Conservation (phyloP, 1,140 invertebrate genomes). For the Hydropsyche tenuis region DNA sequence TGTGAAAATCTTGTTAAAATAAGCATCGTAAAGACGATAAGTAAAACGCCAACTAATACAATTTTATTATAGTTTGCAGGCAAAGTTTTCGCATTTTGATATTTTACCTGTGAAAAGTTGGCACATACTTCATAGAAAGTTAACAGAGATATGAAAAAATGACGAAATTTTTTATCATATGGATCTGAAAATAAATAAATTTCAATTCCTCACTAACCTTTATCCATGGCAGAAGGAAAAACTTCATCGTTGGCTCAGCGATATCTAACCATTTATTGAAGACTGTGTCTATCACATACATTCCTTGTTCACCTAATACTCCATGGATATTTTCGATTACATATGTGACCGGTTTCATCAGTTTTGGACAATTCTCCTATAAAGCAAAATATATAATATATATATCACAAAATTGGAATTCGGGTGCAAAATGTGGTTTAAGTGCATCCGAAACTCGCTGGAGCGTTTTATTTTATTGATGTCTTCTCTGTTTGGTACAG, state of each 20-base stretch:
- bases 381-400: neutral
- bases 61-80: too few species aligned
- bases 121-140: too few species aligned
- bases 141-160: too few species aligned
- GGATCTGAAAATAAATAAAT: too few species aligned
- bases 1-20: too few species aligned
- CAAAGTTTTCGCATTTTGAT: too few species aligned
- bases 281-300: neutral
- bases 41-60: too few species aligned
- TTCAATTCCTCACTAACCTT: constrained; percentile 12
- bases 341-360: neutral
- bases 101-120: too few species aligned
- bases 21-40: too few species aligned
- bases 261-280: neutral
- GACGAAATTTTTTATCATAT: too few species aligned
- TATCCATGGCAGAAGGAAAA: neutral
- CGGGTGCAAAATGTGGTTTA: too few species aligned
- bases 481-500: neutral
- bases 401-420: too few species aligned
- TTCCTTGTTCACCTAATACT: neutral
- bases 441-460: neutral
- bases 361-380: neutral
- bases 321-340: neutral
- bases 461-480: neutral
- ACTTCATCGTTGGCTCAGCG: neutral